Conservation (phyloP, 2,113 vertebrate species). For the Oreochromis aureus region DNA sequence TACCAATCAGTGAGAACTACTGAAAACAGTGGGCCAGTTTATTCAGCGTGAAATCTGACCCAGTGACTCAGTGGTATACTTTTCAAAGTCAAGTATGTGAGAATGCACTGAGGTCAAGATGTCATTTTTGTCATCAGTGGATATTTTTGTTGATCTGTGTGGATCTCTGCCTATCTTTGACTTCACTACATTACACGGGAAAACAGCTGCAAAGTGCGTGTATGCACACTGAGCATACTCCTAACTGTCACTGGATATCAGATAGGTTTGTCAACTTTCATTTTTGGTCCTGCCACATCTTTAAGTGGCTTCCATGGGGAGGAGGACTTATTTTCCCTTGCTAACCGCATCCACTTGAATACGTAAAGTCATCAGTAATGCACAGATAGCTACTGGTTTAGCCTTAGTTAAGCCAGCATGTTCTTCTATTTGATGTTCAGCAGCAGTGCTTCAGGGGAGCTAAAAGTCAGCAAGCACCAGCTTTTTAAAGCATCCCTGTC, state of each 20-base stretch:
- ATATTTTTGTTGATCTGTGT: not conserved
- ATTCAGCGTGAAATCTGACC: not conserved
- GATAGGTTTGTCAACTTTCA: not conserved
- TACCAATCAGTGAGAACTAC: not conserved
- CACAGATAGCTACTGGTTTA: not conserved
- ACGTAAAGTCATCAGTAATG: not conserved
- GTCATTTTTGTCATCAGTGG: not conserved
- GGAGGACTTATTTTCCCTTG: not conserved
- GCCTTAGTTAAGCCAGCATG: not conserved
- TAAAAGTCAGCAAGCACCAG: not conserved
- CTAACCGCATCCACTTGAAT: not conserved
- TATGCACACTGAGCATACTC: not conserved
- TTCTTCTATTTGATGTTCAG: not conserved
- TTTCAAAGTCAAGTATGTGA: not conserved
- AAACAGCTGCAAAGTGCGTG: not conserved
- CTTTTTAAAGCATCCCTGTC: not conserved
- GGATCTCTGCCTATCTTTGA: not conserved
- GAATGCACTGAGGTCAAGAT: not conserved
- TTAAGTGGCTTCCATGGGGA: not conserved
- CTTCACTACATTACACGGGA: not conserved
- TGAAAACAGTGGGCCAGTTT: not conserved
- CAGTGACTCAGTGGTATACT: not conserved
- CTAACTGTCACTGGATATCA: not conserved
- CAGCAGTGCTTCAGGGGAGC: not conserved
- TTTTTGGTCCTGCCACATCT: not conserved